Percentiles rank a stretch among this genome's conserved stretches.
Evolutionary conservation across 2,113 vertebrate species (phyloP).

Genomic region (Daubentonia madagascariensis): DNA sequence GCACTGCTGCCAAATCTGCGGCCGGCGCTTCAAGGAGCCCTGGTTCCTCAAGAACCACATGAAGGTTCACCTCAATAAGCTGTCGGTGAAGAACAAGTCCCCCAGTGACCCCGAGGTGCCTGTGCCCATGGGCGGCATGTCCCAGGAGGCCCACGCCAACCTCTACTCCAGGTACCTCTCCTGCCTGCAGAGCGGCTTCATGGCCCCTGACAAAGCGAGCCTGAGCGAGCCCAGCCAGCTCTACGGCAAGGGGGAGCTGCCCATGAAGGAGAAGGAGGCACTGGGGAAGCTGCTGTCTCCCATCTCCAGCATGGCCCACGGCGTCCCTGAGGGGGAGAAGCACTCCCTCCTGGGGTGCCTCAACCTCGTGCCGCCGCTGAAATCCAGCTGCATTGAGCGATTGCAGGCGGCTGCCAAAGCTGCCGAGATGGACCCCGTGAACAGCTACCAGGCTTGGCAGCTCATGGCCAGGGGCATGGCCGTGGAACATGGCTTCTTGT

Average conservation of each 20-base stretch:
- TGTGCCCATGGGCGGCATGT: constrained; percentile 90
- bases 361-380: constrained; percentile 96
- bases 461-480: constrained; percentile 99
- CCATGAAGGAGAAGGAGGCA: constrained; percentile 96
- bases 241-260: constrained; percentile 93
- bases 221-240: constrained; percentile 93
- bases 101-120: constrained; percentile 86
- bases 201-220: constrained; percentile 92
- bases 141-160: constrained; percentile 96
- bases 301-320: constrained; percentile 90
- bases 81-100: constrained; percentile 96
- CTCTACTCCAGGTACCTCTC: constrained; percentile 97
- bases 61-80: constrained; percentile 99
- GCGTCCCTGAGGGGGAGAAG: constrained; percentile 93
- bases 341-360: constrained; percentile 96
- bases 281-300: constrained; percentile 95
- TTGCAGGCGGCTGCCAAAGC: constrained; percentile 98
- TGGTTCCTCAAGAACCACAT: constrained; percentile 99
- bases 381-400: constrained; percentile 98
- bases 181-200: constrained; percentile 96
- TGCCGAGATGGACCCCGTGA: constrained; percentile 98
- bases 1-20: constrained; percentile 98
- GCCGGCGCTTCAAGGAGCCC: constrained; percentile 98
- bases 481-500: constrained; percentile 96
- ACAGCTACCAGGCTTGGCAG: constrained; percentile 99